Evolutionary conservation across 2,888 invertebrate species (phyloP).

Genomic region (Hedychridium roseum): DNA sequence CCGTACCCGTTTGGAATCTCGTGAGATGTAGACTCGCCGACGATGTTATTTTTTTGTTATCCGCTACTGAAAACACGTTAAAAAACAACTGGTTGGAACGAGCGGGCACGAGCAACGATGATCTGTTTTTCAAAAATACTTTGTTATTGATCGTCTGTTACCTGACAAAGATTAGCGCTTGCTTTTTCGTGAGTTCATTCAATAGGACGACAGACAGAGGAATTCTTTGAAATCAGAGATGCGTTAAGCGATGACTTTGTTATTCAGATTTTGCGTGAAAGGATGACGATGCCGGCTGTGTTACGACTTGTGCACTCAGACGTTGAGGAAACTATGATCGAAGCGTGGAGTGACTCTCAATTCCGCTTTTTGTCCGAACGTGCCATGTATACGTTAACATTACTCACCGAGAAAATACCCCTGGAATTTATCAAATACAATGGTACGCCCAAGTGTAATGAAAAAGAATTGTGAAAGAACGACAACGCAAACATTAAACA

Average conservation of each 20-base stretch:
- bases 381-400: constrained; percentile 41
- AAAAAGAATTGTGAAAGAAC: no score
- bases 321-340: constrained; percentile 7
- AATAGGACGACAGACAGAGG: no score
- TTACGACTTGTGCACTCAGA: constrained; percentile 41
- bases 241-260: no score
- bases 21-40: constrained; percentile 43
- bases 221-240: neutral
- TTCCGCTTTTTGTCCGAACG: constrained; percentile 45
- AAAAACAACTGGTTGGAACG: constrained; percentile 46
- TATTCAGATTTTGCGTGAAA: constrained; percentile 42
- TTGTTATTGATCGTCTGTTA: constrained; percentile 48
- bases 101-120: constrained; percentile 37
- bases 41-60: constrained; percentile 48
- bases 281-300: constrained; percentile 31
- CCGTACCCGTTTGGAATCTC: constrained; percentile 43
- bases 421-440: constrained; percentile 44
- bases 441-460: constrained; percentile 48
- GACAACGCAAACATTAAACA: neutral
- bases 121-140: constrained; percentile 55
- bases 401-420: constrained; percentile 44
- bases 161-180: constrained; percentile 35
- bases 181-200: constrained; percentile 35
- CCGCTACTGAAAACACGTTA: constrained; percentile 25
- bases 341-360: constrained; percentile 42